phyloP scores from a whole-genome alignment of 2,797 vertebrate genomes.

The Enteromius radiatus region DNA sequence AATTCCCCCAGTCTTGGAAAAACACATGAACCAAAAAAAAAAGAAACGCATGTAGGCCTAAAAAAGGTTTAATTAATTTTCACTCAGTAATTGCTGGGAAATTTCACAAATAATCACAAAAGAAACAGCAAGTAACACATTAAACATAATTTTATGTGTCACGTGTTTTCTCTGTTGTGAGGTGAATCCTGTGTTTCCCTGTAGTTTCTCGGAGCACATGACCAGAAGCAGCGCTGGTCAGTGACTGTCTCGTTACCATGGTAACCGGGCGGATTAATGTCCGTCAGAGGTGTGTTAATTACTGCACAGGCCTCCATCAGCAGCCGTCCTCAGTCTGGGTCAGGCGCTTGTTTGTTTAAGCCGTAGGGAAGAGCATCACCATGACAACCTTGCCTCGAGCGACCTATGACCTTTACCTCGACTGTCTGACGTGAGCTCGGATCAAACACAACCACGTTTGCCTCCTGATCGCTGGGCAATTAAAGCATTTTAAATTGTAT shows the following conservation, averaged over 20 bases:
- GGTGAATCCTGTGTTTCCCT: background rate
- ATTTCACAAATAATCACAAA: too few species aligned
- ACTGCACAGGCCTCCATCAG: background rate
- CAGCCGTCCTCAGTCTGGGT: background rate
- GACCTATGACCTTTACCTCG: slow-evolving; percentile 1
- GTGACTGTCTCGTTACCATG: background rate
- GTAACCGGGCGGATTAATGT: background rate
- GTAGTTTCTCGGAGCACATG: background rate
- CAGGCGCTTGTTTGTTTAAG: background rate
- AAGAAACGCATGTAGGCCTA: too few species aligned
- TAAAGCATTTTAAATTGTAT: too few species aligned
- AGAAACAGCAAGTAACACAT: too few species aligned
- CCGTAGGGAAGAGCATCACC: background rate
- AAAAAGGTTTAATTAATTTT: too few species aligned
- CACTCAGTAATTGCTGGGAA: too few species aligned
- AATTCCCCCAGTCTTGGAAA: background rate
- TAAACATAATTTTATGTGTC: too few species aligned
- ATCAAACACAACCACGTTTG: background rate
- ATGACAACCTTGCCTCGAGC: background rate
- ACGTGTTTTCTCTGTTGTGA: background rate
- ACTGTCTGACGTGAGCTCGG: background rate
- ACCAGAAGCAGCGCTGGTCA: background rate
- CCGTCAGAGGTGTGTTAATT: slow-evolving; percentile 2
- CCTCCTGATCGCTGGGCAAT: background rate
- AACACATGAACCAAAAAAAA: too few species aligned